Percentiles rank a stretch among this genome's conserved stretches.
Conservation (phyloP, 2,888 invertebrate genomes). For the Glomeris marginata region DNA sequence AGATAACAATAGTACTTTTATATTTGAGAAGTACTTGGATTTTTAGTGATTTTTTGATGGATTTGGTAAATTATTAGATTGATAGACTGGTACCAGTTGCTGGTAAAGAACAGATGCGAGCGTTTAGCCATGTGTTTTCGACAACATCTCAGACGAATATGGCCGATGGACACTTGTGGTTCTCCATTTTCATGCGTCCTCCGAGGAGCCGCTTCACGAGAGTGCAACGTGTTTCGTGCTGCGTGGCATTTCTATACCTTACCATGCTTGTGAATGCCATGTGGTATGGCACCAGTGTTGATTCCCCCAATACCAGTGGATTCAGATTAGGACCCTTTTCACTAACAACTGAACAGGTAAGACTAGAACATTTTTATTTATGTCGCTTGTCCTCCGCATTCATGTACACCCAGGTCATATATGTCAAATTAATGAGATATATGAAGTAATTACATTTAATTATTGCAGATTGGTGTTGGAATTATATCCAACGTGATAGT, state of each 20-base stretch:
- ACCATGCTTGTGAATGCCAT: conserved; percentile 39
- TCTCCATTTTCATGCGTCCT: conserved; percentile 36
- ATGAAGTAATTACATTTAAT: neutral
- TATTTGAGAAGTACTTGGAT: too few species aligned
- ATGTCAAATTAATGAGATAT: too few species aligned
- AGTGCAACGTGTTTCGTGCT: conserved; percentile 34
- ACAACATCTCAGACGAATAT: conserved; percentile 30
- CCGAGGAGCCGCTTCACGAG: conserved; percentile 34
- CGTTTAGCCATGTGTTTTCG: conserved; percentile 33
- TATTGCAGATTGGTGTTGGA: conserved; percentile 31
- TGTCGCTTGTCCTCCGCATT: neutral
- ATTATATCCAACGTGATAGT: conserved; percentile 31
- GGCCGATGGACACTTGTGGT: conserved; percentile 38
- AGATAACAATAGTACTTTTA: too few species aligned
- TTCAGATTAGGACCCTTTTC: conserved; percentile 34
- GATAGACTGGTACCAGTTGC: conserved; percentile 36
- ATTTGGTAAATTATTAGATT: conserved; percentile 25
- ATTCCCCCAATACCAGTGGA: conserved; percentile 21
- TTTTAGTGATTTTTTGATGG: neutral
- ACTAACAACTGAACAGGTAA: conserved; percentile 32
- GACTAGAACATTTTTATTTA: neutral
- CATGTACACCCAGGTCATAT: too few species aligned
- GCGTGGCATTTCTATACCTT: conserved; percentile 33
- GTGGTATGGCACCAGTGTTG: conserved; percentile 31
- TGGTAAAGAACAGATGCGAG: conserved; percentile 31